These are phyloP conservation scores for Sepioteuthis lessoniana DNA, from an alignment of 2,888 invertebrate genomes.

Conservation along the genomic window DNA sequence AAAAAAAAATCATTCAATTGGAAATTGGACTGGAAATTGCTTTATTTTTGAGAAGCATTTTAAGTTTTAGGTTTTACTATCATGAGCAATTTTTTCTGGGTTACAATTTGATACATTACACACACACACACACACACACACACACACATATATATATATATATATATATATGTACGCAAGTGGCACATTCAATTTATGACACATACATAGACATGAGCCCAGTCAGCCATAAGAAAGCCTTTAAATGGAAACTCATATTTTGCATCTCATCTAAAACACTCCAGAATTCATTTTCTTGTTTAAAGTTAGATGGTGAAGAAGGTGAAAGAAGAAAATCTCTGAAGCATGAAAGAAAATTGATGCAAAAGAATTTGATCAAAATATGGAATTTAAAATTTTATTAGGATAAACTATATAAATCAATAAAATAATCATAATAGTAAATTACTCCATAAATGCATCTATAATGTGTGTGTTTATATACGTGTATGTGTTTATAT, in stretches of 20 bases:
- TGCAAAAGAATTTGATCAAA: background rate
- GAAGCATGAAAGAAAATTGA: background rate
- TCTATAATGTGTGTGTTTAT: background rate
- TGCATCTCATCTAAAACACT: background rate
- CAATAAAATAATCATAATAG: background rate
- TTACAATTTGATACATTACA: too few species aligned
- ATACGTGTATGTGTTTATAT: background rate
- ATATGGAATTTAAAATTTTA: slow-evolving; percentile 1
- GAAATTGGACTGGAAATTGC: too few species aligned
- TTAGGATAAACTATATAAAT: background rate
- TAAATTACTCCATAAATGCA: background rate
- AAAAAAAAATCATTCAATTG: too few species aligned
- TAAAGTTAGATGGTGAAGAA: background rate
- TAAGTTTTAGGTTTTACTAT: too few species aligned
- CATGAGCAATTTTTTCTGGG: too few species aligned
- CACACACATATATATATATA: background rate
- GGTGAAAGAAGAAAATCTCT: background rate
- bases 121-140: too few species aligned
- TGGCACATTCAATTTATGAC: background rate
- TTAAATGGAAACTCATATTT: background rate
- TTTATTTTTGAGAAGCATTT: too few species aligned
- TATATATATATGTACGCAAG: background rate
- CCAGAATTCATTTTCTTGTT: background rate
- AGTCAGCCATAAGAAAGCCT: background rate
- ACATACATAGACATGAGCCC: background rate